phyloP scores from a whole-genome alignment of 2,888 invertebrate genomes.

The Xestia ashworthii region DNA sequence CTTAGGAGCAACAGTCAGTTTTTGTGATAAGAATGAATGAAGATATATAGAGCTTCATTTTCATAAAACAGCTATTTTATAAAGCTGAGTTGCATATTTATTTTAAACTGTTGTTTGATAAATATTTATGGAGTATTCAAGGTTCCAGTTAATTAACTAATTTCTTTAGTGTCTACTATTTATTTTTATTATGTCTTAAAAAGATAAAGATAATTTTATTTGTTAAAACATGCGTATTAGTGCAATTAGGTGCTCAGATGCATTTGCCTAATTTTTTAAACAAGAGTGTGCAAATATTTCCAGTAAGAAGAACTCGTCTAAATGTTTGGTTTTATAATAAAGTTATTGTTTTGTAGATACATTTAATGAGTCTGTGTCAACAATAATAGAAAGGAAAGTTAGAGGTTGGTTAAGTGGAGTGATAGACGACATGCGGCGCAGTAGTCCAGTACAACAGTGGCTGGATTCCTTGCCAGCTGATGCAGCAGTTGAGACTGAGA shows the following conservation, averaged over 20 bases:
- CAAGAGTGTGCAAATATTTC: neutral
- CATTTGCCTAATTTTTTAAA: neutral
- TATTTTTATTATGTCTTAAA: neutral
- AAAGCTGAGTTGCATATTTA: neutral
- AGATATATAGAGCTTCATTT: neutral
- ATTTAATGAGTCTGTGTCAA: slow-evolving; percentile 86
- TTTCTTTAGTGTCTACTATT: slow-evolving; percentile 3
- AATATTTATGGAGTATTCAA: neutral
- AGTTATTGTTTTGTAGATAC: slow-evolving; percentile 77
- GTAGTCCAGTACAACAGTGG: slow-evolving; percentile 94
- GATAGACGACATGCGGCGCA: slow-evolving; percentile 91
- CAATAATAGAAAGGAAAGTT: slow-evolving; percentile 87
- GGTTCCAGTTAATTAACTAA: neutral
- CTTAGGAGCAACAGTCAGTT: neutral
- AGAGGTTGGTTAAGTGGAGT: slow-evolving; percentile 88
- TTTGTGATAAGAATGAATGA: neutral
- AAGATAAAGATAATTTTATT: no score
- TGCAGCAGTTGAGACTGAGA: slow-evolving; percentile 65
- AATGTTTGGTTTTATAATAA: slow-evolving; percentile 4
- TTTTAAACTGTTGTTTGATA: neutral
- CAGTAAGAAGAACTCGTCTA: neutral
- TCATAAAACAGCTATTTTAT: neutral
- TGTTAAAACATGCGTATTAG: no score
- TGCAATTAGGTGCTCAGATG: neutral
- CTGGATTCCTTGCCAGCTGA: slow-evolving; percentile 92